Evolutionary conservation across 2,797 vertebrate genomes (phyloP).

Genomic region (Sebastes hopkinsi): DNA sequence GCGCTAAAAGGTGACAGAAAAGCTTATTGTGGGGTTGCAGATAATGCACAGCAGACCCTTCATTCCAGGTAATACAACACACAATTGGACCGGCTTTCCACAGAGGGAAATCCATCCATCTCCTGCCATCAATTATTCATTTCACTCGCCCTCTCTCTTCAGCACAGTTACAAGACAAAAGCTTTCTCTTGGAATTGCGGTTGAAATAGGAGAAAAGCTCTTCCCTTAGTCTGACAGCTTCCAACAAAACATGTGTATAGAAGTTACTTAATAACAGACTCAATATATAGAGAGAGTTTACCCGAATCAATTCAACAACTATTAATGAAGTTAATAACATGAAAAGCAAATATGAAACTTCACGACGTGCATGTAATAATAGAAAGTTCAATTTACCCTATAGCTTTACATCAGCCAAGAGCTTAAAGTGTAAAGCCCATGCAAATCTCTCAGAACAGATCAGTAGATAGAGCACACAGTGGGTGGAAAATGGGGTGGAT

Average conservation of each 20-base stretch:
- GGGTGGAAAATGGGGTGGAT: conserved; percentile 20
- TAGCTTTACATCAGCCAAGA: conserved; percentile 26
- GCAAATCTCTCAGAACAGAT: conserved; percentile 45
- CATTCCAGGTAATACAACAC: conserved; percentile 68
- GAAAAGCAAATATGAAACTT: background rate
- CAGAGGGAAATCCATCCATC: conserved; percentile 72
- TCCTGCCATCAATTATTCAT: conserved; percentile 76
- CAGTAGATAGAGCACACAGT: conserved; percentile 25
- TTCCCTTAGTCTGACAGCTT: conserved; percentile 50
- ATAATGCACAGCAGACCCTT: conserved; percentile 51
- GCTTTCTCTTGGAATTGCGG: conserved; percentile 64
- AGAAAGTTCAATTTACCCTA: background rate
- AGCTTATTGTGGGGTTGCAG: conserved; percentile 31
- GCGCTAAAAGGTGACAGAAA: conserved; percentile 12
- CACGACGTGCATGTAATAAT: conserved; percentile 5
- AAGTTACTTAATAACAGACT: conserved; percentile 46
- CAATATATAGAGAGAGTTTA: conserved; percentile 12
- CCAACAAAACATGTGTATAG: conserved; percentile 47
- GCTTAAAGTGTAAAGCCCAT: conserved; percentile 43
- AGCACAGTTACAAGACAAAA: conserved; percentile 63
- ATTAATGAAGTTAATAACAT: conserved; percentile 22
- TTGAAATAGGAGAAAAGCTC: conserved; percentile 67
- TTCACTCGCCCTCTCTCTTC: conserved; percentile 37
- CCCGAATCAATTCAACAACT: conserved; percentile 1
- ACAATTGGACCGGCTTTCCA: conserved; percentile 55